Evolutionary conservation across 1,140 invertebrate genomes (phyloP).

Genomic region (Wiebesia pumilae): DNA sequence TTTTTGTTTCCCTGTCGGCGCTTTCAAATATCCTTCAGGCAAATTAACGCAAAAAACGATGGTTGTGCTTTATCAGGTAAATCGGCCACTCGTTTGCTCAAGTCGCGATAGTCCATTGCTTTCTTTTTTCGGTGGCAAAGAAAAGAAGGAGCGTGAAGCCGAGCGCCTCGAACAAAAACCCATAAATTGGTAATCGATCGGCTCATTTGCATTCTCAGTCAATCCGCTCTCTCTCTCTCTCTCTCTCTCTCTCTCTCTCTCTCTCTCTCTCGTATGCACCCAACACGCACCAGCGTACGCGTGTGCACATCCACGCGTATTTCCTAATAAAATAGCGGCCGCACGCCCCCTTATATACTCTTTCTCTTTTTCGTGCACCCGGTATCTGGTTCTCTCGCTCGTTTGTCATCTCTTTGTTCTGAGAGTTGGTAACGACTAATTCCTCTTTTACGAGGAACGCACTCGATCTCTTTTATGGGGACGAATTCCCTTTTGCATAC

Average conservation of each 20-base stretch:
- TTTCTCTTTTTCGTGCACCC: slow-evolving; percentile 3
- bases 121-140: slow-evolving; percentile 29
- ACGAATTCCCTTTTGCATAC: neutral
- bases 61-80: neutral
- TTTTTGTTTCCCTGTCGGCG: neutral
- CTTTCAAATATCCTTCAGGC: neutral
- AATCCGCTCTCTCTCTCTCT: neutral
- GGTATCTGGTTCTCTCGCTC: slow-evolving; percentile 1
- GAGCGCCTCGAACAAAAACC: neutral
- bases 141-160: neutral
- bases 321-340: neutral
- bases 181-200: slow-evolving; percentile 48
- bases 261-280: neutral
- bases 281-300: neutral
- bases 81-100: neutral
- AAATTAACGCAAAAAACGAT: neutral
- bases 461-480: neutral
- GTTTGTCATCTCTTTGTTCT: slow-evolving; percentile 47
- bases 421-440: slow-evolving; percentile 6
- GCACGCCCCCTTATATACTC: neutral
- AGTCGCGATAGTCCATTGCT: neutral
- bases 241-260: neutral
- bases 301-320: neutral
- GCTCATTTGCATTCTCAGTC: slow-evolving; percentile 42
- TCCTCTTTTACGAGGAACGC: slow-evolving; percentile 14